These are phyloP conservation scores for Podarcis raffonei DNA, from an alignment of 2,113 vertebrate species.

Conservation along the genomic window DNA sequence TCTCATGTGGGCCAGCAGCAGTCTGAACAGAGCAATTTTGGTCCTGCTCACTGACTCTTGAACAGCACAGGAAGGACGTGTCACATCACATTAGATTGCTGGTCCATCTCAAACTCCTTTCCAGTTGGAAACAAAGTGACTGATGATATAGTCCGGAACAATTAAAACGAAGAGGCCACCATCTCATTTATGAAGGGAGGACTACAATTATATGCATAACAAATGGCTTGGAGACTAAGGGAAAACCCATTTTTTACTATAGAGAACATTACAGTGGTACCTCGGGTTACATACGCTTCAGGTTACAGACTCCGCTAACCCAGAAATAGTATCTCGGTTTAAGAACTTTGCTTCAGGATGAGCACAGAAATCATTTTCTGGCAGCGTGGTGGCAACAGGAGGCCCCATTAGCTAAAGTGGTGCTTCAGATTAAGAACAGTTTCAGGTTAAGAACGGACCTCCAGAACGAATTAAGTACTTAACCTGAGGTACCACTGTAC, in stretches of 20 bases:
- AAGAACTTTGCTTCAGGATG: too few relatives aligned
- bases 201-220: not conserved
- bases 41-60: not conserved
- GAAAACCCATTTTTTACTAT: not conserved
- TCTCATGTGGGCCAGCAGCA: not conserved
- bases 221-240: not conserved
- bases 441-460: too few relatives aligned
- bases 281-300: too few relatives aligned
- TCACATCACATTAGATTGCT: conserved; percentile 6
- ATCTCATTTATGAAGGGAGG: not conserved
- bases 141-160: not conserved
- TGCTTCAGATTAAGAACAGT: too few relatives aligned
- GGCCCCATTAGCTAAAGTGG: too few relatives aligned
- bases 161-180: not conserved
- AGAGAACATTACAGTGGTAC: not conserved
- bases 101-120: not conserved
- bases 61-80: conserved; percentile 11
- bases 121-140: not conserved
- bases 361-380: too few relatives aligned
- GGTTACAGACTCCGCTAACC: too few relatives aligned
- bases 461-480: too few relatives aligned
- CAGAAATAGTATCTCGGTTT: too few relatives aligned
- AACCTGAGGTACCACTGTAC: too few relatives aligned
- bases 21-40: not conserved
- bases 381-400: fast-evolving